These are phyloP conservation scores for Poeciliopsis turrubarensis DNA, from an alignment of 2,113 vertebrate species.

Conservation along the genomic window DNA sequence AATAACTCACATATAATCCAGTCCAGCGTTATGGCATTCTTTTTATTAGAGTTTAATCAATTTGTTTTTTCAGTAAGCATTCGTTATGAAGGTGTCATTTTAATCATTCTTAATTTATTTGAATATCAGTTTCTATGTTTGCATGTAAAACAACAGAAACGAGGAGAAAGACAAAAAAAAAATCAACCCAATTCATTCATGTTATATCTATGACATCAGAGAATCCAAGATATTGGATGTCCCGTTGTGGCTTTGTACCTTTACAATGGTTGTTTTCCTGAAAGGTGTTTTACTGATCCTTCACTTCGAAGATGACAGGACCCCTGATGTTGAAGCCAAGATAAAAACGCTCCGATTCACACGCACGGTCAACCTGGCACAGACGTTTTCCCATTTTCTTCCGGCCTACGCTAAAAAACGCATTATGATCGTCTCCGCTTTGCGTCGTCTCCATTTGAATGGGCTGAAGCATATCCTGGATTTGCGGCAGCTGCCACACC, in stretches of 20 bases:
- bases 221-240: not conserved
- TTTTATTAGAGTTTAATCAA: no score
- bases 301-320: constrained; percentile 40
- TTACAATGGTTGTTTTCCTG: not conserved
- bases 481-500: constrained; percentile 26
- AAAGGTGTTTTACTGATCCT: not conserved
- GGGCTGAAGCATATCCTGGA: constrained; percentile 30
- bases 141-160: not conserved
- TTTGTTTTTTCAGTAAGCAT: no score
- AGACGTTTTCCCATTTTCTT: not conserved
- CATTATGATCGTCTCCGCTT: not conserved
- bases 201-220: not conserved
- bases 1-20: no score
- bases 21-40: no score
- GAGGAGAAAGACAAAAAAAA: not conserved
- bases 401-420: not conserved
- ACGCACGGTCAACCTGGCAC: not conserved
- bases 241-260: not conserved
- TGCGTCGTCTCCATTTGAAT: not conserved
- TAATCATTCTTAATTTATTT: not conserved
- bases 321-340: constrained; percentile 65
- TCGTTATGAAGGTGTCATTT: not conserved
- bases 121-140: not conserved
- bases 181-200: not conserved
- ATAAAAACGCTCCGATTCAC: constrained; percentile 12